Conservation (phyloP, 2,888 invertebrate species). For the Aricia artaxerxes region DNA sequence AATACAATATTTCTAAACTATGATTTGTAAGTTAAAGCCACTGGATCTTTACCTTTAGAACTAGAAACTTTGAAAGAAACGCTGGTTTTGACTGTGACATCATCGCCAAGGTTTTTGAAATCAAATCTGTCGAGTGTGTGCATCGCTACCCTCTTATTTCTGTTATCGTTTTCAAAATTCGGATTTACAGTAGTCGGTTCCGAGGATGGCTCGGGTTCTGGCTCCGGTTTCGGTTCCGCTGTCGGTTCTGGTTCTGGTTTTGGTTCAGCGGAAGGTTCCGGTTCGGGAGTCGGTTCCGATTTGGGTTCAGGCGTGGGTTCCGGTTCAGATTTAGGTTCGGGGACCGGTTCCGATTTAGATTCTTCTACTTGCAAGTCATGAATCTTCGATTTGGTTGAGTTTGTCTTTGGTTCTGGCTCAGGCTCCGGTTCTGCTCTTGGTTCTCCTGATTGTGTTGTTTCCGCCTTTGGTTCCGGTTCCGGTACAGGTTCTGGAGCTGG, state of each 20-base stretch:
- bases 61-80: constrained; percentile 89
- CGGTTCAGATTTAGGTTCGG: constrained; percentile 51
- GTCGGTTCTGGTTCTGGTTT: constrained; percentile 59
- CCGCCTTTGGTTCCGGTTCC: constrained; percentile 46
- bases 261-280: constrained; percentile 52
- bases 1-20: not conserved
- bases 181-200: constrained; percentile 61
- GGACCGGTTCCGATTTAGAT: constrained; percentile 46
- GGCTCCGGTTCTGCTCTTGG: constrained; percentile 49
- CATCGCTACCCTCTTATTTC: constrained; percentile 81
- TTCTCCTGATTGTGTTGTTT: constrained; percentile 45
- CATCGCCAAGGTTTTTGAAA: constrained; percentile 76
- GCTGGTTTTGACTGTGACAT: constrained; percentile 88
- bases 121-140: constrained; percentile 70
- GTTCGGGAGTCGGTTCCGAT: constrained; percentile 50
- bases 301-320: constrained; percentile 52
- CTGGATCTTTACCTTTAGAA: constrained; percentile 61
- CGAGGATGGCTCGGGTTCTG: constrained; percentile 58
- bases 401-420: constrained; percentile 51
- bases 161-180: constrained; percentile 59
- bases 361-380: constrained; percentile 18
- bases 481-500: constrained; percentile 51
- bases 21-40: not conserved
- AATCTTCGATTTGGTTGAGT: constrained; percentile 49
- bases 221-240: constrained; percentile 59